Base-by-base conservation (phyloP, 64 coral and sea anemone species). In the Montipora sp. region DNA sequence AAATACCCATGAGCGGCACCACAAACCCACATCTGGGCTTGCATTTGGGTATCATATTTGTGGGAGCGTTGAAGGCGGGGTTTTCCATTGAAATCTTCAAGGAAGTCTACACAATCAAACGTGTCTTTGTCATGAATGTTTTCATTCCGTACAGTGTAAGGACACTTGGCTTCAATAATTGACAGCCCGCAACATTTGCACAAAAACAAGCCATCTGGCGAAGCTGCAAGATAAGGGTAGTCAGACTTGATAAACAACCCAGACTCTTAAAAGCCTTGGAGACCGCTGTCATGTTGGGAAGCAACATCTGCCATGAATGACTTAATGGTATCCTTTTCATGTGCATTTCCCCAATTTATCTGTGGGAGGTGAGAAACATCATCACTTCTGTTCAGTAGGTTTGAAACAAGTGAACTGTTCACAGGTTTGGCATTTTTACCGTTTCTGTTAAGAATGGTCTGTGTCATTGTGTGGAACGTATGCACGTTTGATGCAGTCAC, bases 401-500 rank as follows among this genome's bases (percentile, higher is more conserved):
- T 55, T 51, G 77, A 84, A 10, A 94, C 55, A 47, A 82, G 83
- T 8, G 85, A 53, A 19, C 59, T 77, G 69, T 94, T 68, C 21
- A 78, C 57, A 43, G 57, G 77, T 78, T 47, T 70, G 48, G n/a
- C 80, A 50, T 71, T 92, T 69, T 93, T 69, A 43, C 69, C 78
- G 47, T 50, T 89, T 47, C 21, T 75, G 69, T 73, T 89, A 15
- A 94, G 63, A 68, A 94, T 66, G 19, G 83, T 66, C 74, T 88
- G 55, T 14, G 76, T 79, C 81, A 83, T 94, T 70, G 92, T 83
- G 84, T 80, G 43, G 15, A 89, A 79, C 5, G 73, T 83, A 9
- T 90, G 93, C 55, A 90, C 85, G 18, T 90, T 95, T 14, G 88
- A 90, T 2, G 93, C 93, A 46, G 81, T 95, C 5, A 95, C 59